Conservation (phyloP, 2,888 invertebrate genomes). For the Spilosoma lubricipeda region DNA sequence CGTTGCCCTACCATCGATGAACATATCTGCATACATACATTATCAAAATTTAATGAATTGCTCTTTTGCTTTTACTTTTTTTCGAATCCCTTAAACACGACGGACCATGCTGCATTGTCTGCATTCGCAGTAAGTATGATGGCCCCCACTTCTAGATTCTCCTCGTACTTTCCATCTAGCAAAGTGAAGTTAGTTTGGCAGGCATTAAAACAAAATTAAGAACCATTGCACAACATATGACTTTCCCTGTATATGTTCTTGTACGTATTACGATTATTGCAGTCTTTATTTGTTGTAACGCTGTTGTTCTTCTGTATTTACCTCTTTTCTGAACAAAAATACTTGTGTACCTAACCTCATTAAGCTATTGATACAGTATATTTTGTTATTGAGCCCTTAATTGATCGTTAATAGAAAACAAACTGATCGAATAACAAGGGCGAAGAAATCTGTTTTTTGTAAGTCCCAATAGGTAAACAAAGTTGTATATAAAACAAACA, state of each 20-base stretch:
- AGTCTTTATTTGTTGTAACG: constrained; percentile 2
- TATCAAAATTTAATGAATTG: too few species aligned
- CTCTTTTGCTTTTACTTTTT: too few species aligned
- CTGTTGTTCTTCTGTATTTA: constrained; percentile 18
- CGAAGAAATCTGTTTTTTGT: background rate
- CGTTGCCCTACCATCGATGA: too few species aligned
- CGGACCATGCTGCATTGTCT: too few species aligned
- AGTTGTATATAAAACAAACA: too few species aligned
- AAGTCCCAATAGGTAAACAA: background rate
- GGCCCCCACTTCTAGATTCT: too few species aligned
- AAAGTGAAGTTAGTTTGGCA: too few species aligned
- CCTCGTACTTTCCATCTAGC: too few species aligned
- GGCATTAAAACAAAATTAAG: background rate
- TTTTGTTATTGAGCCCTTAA: constrained; percentile 41
- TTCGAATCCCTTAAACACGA: too few species aligned
- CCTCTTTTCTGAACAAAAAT: background rate
- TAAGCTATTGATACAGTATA: constrained; percentile 17
- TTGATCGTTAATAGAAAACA: constrained; percentile 43
- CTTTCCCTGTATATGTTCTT: background rate
- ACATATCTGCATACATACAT: too few species aligned
- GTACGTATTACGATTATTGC: background rate
- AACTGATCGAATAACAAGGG: constrained; percentile 32
- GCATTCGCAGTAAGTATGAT: too few species aligned
- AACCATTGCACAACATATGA: too few species aligned
- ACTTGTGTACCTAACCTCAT: background rate